Evolutionary conservation across 2,888 invertebrate genomes (phyloP).

Genomic region (Drosophila seclusa): DNA sequence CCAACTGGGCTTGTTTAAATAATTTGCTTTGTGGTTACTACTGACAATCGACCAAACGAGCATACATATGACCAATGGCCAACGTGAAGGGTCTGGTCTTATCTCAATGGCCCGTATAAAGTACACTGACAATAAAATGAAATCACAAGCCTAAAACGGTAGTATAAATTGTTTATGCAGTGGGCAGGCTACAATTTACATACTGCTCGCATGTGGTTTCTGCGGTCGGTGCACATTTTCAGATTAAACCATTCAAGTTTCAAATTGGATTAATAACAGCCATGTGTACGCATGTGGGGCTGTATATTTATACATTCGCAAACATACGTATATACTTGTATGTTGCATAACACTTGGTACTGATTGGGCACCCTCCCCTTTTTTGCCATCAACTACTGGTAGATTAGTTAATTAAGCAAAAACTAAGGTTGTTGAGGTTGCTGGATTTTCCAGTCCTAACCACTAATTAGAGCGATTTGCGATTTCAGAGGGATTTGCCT

Average conservation of each 20-base stretch:
- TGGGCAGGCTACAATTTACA: conserved; percentile 18
- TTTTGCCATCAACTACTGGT: background rate
- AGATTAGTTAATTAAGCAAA: conserved; percentile 68
- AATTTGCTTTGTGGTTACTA: conserved; percentile 55
- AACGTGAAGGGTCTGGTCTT: background rate
- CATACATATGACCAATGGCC: conserved; percentile 2
- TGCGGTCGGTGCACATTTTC: conserved; percentile 61
- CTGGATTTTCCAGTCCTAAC: conserved; percentile 21
- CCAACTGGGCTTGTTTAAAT: conserved; percentile 46
- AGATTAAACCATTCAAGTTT: conserved; percentile 54
- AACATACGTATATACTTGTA: background rate
- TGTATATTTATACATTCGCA: background rate
- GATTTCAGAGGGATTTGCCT: conserved; percentile 35
- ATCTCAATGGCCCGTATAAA: conserved; percentile 5
- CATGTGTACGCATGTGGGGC: background rate
- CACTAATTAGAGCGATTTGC: conserved; percentile 46
- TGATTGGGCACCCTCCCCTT: background rate
- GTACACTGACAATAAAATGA: conserved; percentile 39
- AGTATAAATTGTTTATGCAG: conserved; percentile 8
- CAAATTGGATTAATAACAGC: conserved; percentile 63
- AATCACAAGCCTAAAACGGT: conserved; percentile 27
- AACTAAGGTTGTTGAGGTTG: conserved; percentile 24
- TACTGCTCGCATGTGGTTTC: conserved; percentile 45
- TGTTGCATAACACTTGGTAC: background rate
- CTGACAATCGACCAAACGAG: conserved; percentile 10